Base-by-base conservation (phyloP, 2,113 vertebrate genomes). In the Microtus oregoni region DNA sequence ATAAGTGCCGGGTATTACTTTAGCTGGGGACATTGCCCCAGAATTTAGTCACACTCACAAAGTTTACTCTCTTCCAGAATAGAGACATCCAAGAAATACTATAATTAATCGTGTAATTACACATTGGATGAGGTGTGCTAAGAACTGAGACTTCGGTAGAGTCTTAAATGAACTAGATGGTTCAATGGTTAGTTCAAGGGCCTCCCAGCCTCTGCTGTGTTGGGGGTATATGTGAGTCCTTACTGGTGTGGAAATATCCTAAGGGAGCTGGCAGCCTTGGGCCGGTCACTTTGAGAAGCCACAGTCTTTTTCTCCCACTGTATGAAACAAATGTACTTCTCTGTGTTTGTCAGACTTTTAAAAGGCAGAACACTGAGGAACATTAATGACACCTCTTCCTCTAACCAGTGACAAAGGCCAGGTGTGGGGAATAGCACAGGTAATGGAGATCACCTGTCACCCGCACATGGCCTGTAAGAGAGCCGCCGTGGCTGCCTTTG, bases 321-420 rank as follows among this genome's bases (percentile, higher is more conserved):
- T 72, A 81, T 0, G 73, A 30, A 94, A 85, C 55, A 97, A 93
- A 55, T 90, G 81, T 47, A 85, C 35, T 61, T 77, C 93, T 92
- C 93, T 89, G 38, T 89, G 68, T 90, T 78, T 70, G 15, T 85
- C 32, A n/a, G 50, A 52, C 17, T 13, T 9, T 50, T 32, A 73
- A 72, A 95, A 86, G 68, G 2, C 86, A 58, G 65, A 86, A 92
- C 3, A 73, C 1, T 63, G 26, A 3, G 72, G 24, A 19, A 35
- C 67, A 50, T 90, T 41, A 92, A 63, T 44, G 32, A 15, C 65
- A 75, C 3, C 17, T 87, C 44, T 65, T 96, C 78, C 55, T 94
- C 52, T 32, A 28, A 26, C 19, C n/a, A 20, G 30, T 3, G 17
- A 61, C 17, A 28, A 32, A 41, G 55, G 38, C 22, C 20, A 61